Evolutionary conservation across 1,140 invertebrate genomes (phyloP).

Genomic region (Spodoptera frugiperda): DNA sequence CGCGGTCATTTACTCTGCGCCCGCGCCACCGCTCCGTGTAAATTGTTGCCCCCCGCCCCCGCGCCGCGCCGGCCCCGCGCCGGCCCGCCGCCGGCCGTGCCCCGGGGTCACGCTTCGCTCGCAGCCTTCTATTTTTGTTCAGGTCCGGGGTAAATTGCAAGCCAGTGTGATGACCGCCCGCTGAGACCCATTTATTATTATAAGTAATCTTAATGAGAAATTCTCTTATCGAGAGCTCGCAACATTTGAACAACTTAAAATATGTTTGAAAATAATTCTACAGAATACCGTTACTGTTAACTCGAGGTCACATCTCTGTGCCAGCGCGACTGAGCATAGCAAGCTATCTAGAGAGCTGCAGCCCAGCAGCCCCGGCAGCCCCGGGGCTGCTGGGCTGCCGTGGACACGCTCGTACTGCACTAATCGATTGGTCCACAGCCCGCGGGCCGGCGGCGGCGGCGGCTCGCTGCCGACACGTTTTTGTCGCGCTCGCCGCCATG

Average conservation of each 20-base stretch:
- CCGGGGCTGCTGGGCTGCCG: too few relatives aligned
- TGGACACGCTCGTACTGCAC: conserved; percentile 23
- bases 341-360: too few relatives aligned
- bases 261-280: conserved; percentile 8
- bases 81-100: conserved; percentile 22
- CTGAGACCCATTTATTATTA: conserved; percentile 43
- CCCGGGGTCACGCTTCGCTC: conserved; percentile 36
- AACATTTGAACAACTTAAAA: conserved; percentile 1
- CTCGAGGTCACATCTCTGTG: background rate
- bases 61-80: background rate
- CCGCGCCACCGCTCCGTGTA: conserved; percentile 29
- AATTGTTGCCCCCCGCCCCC: background rate
- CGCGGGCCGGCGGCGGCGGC: background rate
- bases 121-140: conserved; percentile 43
- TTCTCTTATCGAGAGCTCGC: conserved; percentile 38
- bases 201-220: conserved; percentile 44
- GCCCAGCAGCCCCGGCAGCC: too few relatives aligned
- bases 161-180: conserved; percentile 36
- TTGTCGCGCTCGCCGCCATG: conserved; percentile 17
- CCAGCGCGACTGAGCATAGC: too few relatives aligned
- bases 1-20: conserved; percentile 45
- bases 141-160: conserved; percentile 37
- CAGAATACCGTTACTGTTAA: background rate
- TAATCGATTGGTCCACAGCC: conserved; percentile 49
- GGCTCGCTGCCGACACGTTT: too few relatives aligned